Evolutionary conservation across 2,888 invertebrate species (phyloP).

Genomic region (Dugesia japonica): DNA sequence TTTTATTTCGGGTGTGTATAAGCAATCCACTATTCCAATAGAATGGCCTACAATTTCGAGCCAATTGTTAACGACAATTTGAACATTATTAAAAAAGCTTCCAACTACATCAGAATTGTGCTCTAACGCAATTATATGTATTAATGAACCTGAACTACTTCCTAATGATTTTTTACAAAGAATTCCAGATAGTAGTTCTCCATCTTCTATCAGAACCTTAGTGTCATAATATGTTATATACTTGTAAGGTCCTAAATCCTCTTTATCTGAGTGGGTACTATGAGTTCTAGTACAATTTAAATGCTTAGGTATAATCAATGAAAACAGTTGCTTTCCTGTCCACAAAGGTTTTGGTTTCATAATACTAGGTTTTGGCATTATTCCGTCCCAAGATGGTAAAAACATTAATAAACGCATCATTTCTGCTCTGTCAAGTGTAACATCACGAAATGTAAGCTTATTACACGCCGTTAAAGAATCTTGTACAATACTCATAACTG

Average conservation of each 20-base stretch:
- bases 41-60: conserved; percentile 78
- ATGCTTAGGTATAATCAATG: conserved; percentile 82
- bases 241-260: conserved; percentile 90
- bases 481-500: conserved; percentile 98
- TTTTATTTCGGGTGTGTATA: conserved; percentile 97
- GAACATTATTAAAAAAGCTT: conserved; percentile 91
- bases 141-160: conserved; percentile 82
- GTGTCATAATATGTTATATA: conserved; percentile 99
- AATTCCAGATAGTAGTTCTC: conserved; percentile 89
- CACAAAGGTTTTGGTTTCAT: conserved; percentile 83
- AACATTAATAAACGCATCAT: conserved; percentile 98
- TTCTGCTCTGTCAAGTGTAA: conserved; percentile 80
- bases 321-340: conserved; percentile 91
- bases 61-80: conserved; percentile 97
- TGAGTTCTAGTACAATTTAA: conserved; percentile 94
- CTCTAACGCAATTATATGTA: conserved; percentile 91
- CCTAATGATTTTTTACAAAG: conserved; percentile 92
- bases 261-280: conserved; percentile 95
- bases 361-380: conserved; percentile 91
- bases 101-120: conserved; percentile 79
- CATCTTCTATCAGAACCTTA: conserved; percentile 77
- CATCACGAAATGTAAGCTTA: conserved; percentile 97
- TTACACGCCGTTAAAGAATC: conserved; percentile 91
- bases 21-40: conserved; percentile 89
- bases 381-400: conserved; percentile 94